phyloP scores from a whole-genome alignment of 2,888 invertebrate species.

The Resseliella maxima region DNA sequence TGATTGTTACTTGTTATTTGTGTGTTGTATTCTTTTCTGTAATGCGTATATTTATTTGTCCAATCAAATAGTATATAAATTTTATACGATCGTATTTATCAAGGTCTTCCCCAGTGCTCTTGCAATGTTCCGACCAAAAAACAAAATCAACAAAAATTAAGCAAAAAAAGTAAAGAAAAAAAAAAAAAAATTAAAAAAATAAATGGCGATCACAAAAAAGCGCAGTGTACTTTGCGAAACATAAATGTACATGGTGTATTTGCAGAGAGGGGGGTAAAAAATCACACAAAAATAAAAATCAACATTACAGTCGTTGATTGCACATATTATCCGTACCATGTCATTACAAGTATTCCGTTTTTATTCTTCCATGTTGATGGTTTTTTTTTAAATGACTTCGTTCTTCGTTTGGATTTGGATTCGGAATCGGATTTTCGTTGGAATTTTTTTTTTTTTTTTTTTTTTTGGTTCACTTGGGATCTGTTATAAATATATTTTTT shows the following conservation, averaged over 20 bases:
- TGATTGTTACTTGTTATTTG: background rate
- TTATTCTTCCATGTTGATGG: background rate
- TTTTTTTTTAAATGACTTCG: background rate
- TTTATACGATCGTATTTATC: conserved; percentile 37
- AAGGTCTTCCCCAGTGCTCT: conserved; percentile 45
- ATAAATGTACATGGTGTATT: background rate
- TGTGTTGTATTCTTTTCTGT: no score
- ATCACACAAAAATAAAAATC: background rate
- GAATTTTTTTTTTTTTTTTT: background rate
- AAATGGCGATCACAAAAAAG: background rate
- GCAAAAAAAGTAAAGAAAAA: no score
- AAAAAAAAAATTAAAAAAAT: no score
- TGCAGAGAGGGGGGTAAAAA: background rate
- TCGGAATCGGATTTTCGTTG: background rate
- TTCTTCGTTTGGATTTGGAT: background rate
- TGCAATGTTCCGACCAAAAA: conserved; percentile 35
- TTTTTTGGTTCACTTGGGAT: background rate
- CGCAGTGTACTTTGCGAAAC: conserved; percentile 4
- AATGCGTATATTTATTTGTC: background rate
- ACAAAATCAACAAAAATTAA: background rate
- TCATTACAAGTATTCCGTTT: conserved; percentile 39
- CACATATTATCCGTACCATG: conserved; percentile 40
- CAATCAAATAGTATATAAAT: conserved; percentile 37
- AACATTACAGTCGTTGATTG: conserved; percentile 43
- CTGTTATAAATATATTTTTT: background rate